A percentile compares a stretch with the other conserved stretches of the same genome.
Evolutionary conservation across 1,140 invertebrate genomes (phyloP).

Genomic region (Tribolium madens): DNA sequence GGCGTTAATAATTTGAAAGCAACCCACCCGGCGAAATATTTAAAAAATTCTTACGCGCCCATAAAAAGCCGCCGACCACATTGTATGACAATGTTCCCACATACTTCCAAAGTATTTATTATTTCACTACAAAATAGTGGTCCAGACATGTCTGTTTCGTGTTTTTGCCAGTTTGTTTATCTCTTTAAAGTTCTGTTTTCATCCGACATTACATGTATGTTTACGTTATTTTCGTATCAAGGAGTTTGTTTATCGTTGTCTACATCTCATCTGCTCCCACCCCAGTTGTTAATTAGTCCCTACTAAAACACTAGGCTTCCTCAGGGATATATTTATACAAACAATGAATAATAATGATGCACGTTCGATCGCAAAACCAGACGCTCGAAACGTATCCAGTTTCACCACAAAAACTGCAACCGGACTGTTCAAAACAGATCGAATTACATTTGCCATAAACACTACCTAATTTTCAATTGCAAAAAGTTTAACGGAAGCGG

Average conservation of each 20-base stretch:
- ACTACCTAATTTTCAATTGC: too few relatives aligned
- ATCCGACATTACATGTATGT: constrained; percentile 23
- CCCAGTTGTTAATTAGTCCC: constrained; percentile 30
- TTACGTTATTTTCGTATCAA: constrained; percentile 39
- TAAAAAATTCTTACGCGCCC: constrained; percentile 31
- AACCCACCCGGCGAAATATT: constrained; percentile 34
- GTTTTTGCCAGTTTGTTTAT: constrained; percentile 39
- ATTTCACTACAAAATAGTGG: constrained; percentile 30
- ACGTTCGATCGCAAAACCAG: constrained; percentile 4
- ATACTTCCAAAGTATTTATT: constrained; percentile 33
- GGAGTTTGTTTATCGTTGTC: constrained; percentile 34
- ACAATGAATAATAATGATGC: constrained; percentile 33
- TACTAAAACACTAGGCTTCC: constrained; percentile 8
- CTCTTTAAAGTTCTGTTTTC: constrained; percentile 30
- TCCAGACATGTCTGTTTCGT: constrained; percentile 36
- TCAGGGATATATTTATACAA: constrained; percentile 38
- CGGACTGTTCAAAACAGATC: constrained; percentile 8
- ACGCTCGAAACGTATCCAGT: constrained; percentile 10
- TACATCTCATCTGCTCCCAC: constrained; percentile 27
- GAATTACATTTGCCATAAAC: not conserved
- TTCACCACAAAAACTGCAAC: constrained; percentile 11
- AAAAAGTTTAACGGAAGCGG: too few relatives aligned
- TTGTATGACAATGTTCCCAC: constrained; percentile 37
- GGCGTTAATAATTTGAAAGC: constrained; percentile 36
- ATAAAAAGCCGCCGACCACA: constrained; percentile 30